Conservation (phyloP, 2,797 vertebrate species). For the Microctenopoma lineatum region DNA sequence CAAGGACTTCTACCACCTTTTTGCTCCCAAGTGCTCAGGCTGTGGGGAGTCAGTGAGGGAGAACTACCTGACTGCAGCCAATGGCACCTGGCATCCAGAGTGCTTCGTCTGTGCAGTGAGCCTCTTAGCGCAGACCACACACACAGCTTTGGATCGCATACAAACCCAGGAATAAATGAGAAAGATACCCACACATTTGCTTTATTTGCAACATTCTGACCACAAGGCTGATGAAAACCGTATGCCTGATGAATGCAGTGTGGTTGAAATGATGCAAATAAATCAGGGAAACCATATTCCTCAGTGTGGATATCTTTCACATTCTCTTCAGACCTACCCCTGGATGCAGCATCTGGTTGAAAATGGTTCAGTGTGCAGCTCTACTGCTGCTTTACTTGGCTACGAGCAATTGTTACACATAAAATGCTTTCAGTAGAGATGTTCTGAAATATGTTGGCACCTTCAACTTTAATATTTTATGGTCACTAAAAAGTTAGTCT, state of each 20-base stretch:
- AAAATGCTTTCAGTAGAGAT: constrained; percentile 24
- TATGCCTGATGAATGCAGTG: constrained; percentile 66
- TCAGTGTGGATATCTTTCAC: constrained; percentile 63
- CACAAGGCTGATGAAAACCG: constrained; percentile 71
- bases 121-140: constrained; percentile 72
- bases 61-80: constrained; percentile 91
- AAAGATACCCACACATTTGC: constrained; percentile 71
- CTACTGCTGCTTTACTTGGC: constrained; percentile 26
- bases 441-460: constrained; percentile 11
- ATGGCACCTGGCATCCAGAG: constrained; percentile 90
- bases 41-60: constrained; percentile 86
- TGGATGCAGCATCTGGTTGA: constrained; percentile 57
- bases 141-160: constrained; percentile 50
- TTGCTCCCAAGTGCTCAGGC: constrained; percentile 91
- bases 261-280: constrained; percentile 70
- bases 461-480: constrained; percentile 6
- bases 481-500: constrained; percentile 16
- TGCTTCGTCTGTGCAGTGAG: constrained; percentile 94
- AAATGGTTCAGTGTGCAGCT: constrained; percentile 50
- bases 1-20: constrained; percentile 90
- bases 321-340: constrained; percentile 42
- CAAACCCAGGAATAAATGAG: constrained; percentile 54
- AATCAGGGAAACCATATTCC: constrained; percentile 67
- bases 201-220: constrained; percentile 72
- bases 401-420: constrained; percentile 23